Evolutionary conservation across 1,140 invertebrate species (phyloP), one percentile per base, ranked within the genome.

Genomic region (Elymnias hypermnestra): DNA sequence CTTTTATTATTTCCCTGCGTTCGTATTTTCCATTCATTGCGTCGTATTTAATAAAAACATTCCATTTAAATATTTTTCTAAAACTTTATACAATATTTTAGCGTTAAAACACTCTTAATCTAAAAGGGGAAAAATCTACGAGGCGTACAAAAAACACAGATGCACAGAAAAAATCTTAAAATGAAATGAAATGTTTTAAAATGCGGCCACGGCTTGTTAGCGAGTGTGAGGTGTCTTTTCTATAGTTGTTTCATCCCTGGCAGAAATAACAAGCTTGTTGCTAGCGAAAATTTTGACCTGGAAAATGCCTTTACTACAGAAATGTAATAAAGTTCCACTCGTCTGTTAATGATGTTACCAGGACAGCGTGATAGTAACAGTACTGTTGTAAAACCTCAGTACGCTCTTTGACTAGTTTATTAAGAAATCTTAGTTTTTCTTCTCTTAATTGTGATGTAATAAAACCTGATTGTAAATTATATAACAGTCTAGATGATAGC

Each of bases 181-280:
- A 59, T 39, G 39, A 18, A 33, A 8, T 37, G 29, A 52, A 59
- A 47, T 48, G 42, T 54, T 45, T 47, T 36, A 36, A 51, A 49
- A 50, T 39, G 41, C 39, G 48, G 48, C 35, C 37, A 45, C 42
- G 26, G 56, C 55, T 63, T 63, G 59, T 63, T 63, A 58, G 48
- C 41, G 41, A 49, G 37, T 48, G 44, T 40, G 40, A 46, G 47
- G 47, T 50, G 39, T 50, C 53, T 50, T 51, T 56, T 46, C 37
- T 56, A 49, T 31, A 45, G 52, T 57, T 36, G 33, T 36, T 36
- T 52, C 43, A 40, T 41, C 39, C 43, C 3, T 12, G 19, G 51
- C 17, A 42, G 42, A 62, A 57, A 57, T 62, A 62, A 62, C 59
- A 62, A 62, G 47, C 37, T 42, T 51, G 39, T 46, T 57, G 49